A percentile compares a stretch with the other conserved stretches of the same genome.
Conservation (phyloP, 2,797 vertebrate genomes). For the Hirundo rustica region DNA sequence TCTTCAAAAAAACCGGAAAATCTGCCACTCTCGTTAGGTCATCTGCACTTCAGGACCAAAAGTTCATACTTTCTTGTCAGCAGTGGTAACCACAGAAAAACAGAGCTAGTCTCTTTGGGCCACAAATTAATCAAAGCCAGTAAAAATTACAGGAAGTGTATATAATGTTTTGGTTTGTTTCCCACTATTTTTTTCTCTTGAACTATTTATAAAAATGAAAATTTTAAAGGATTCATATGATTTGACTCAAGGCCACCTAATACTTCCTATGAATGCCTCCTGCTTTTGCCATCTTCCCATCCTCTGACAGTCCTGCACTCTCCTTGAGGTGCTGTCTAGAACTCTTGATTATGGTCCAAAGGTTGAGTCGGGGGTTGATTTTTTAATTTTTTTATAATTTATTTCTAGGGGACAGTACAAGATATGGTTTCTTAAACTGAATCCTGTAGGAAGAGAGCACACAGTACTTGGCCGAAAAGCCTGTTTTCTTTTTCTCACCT, state of each 20-base stretch:
- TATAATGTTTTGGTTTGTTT: neutral
- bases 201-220: neutral
- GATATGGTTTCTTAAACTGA: neutral
- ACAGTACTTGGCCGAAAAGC: neutral
- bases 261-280: neutral
- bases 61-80: neutral
- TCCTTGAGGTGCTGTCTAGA: neutral
- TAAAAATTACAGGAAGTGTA: neutral
- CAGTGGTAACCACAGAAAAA: neutral
- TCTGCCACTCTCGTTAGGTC: neutral
- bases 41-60: neutral
- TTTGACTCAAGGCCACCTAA: neutral
- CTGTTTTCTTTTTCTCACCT: neutral
- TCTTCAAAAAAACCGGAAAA: neutral
- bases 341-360: neutral
- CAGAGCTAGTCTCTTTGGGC: neutral
- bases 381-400: neutral
- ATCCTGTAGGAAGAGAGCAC: neutral
- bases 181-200: neutral
- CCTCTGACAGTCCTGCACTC: neutral
- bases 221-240: neutral
- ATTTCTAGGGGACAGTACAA: neutral
- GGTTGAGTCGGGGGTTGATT: neutral
- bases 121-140: neutral
- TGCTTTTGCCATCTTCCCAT: neutral